Base-by-base conservation (phyloP, 2,113 vertebrate genomes). In the Diglossa brunneiventris region DNA sequence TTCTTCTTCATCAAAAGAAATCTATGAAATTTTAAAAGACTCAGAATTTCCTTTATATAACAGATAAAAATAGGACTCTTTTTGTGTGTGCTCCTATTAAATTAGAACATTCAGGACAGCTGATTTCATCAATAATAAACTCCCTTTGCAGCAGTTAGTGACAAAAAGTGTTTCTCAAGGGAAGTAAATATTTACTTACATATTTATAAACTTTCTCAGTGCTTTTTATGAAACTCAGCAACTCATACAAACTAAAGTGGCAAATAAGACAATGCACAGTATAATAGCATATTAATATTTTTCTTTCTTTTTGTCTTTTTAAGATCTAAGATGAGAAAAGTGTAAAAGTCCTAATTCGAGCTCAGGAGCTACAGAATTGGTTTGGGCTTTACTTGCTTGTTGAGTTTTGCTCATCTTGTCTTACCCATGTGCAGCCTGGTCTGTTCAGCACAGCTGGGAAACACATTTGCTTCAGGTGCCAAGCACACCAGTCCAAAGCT, bases 101-200 rank as follows among this genome's bases (percentile, higher is more conserved):
- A 70, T 91, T 79, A 49, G 39, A 83, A 70, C 63, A 91, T 47
- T 28, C 52, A 83, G 50, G 82, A 74, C 55, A 79, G 82, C 30
- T 83, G 67, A 73, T 79, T 83, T 92, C 63, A 91, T 90, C 77
- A 95, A 75, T 86, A 93, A 86, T 93, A 87, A 52, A 94, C 61
- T 87, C 47, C 30, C 16, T 90, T 95, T 92, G 55, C 53, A 83
- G 67, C n/a, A 79, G 84, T 76, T 91, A 92, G 42, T 83, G 77
- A 69, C 41, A 91, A 92, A 94, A 94, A 87, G 20, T 23, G 17
- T 83, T 95, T 92, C 82, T 83, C 62, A 66, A 79, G 42, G 63
- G 89, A 94, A 44, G 56, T 68, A 90, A 94, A 87, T 90, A 89
- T 83, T 95, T 95, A 56, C 59, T 91, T 90, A 90, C 39, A n/a